Evolutionary conservation across 2,888 invertebrate genomes (phyloP), one percentile per base, ranked within the genome.

Genomic region (Pomacea canaliculata): DNA sequence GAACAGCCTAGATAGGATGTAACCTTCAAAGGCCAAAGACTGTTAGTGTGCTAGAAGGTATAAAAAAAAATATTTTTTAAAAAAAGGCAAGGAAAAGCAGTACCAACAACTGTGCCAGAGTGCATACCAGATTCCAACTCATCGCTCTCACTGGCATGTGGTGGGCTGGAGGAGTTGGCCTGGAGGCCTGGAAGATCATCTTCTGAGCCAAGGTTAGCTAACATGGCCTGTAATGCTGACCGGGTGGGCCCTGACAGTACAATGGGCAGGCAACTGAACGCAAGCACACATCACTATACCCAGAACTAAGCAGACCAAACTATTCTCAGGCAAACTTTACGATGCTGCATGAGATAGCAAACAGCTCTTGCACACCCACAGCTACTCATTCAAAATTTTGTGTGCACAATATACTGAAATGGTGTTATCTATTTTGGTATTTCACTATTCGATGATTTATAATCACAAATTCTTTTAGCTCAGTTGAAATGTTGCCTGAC

Each of bases 141-240:
- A 68, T 74, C 74, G 12, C 23, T 46, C 48, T 74, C 74, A 27
- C 49, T 74, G 56, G 80, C 49, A 70, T 62, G 75, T 70, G 77
- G 76, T 51, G 77, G 56, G 67, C 77, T 75, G 77, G 82, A 81
- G 74, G 84, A 81, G 69, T 83, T 82, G 70, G 76, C 63, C 59
- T 78, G 76, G 46, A 70, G 60, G 37, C 76, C 70, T 16, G 81
- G 76, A 68, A 80, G 49, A 68, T 88, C 88, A 63, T 89, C 89
- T 46, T 87, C 86, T 60, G 83, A 83, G 67, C 87, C 89, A 80
- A 91, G 85, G 82, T 89, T 91, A 79, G 89, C 91, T 83, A 92
- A 85, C 91, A 92, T 91, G 76, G 91, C 90, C 83, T 91, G 91
- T 72, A 91, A 86, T 19, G 90, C 85, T 59, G 91, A 88, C 81